Base-by-base conservation (phyloP, 1,140 invertebrate genomes). In the Nasonia giraulti region DNA sequence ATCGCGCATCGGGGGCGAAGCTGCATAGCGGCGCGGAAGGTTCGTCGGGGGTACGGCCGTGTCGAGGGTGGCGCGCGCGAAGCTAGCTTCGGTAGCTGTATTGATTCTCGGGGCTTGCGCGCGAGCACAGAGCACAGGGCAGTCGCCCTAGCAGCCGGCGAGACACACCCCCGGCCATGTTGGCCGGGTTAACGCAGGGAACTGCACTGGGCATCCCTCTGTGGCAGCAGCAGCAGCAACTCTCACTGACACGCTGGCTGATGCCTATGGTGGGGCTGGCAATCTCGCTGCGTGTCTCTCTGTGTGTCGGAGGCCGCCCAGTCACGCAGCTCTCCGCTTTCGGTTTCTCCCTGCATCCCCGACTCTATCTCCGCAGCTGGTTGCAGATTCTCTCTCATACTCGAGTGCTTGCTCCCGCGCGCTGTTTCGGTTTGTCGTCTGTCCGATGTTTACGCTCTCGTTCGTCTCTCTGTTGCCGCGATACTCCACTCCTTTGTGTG, bases 81-180 rank as follows among this genome's bases (percentile, higher is more conserved):
- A 50, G 44, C 20, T 44, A 33, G 75, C 81, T 50, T 71, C 44
- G 50, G 73, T 81, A 85, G 84, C 84, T 85, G 84, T 85, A 85
- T 85, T 82, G 84, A 85, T 85, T 85, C 73, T 82, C 80, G 44
- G 66, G 84, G 80, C 40, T 11, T 77, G 74, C 66, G 84, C 78
- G 79, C 55, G 62, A 12, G 69, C 40, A 44, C 40, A 44, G 40
- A 44, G 55, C 40, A 44, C 40, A 44, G 40, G 11, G 55, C 55
- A 62, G 55, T 62, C 55, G 55, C 55, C 55, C 55, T 62, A 62
- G 55, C 79, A 55, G 47, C 6, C 69, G 77, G 47, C 47, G 66
- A 85, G 84, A 81, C 84, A 69, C 84, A 81, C 84, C 79, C 84
- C 79, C 84, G 62, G 33, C 73, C 17, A 33, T 4, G 20, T 14